Evolutionary conservation across 2,113 vertebrate genomes (phyloP), one percentile per base, ranked within the genome.

Genomic region (Nothoprocta perdicaria): DNA sequence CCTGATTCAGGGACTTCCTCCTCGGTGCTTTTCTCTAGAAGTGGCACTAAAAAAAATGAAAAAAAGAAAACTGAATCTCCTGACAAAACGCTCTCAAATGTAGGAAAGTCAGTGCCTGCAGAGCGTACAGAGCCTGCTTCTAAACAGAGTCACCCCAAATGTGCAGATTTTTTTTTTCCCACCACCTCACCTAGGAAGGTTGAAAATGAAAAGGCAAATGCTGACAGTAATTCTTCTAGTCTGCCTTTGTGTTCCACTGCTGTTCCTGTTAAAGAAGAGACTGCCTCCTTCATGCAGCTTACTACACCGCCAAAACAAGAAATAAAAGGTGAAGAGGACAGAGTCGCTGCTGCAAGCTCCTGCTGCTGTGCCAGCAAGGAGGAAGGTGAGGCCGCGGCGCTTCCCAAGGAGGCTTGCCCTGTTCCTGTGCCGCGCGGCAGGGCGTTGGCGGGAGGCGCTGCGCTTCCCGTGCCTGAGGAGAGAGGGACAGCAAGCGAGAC

Each of bases 401-500:
- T 43, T 18, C 71, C 80, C 63, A 80, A 74, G 6, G 23, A 67
- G 62, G 40, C 68, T 58, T 50, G 13, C 85, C 71, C 62, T 72
- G 31, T 21, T 63, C 82, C 87, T 31, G 43, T 33, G 5, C 21
- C 4, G 0, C 60, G 68, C 62, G 50, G 0, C 19, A 52, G 57
- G 57, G 27, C 43, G 1, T 33, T 73, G 33, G 57, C 1, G 23
- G 79, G 17, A 52, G 48, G 8, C 27, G 84, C 66, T 71, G 24
- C 12, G 50, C 48, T 46, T 53, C 19, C 6, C 0, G 45, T 33
- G 31, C 52, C 12, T 12, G 84, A 72, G 62, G 67, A 38, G 23
- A 43, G 18, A 79, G 86, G n/a, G 75, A 17, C 26, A 22, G 27
- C 38, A 27, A 89, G 41, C 61, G 85, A 95, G 79, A 85, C 90